Evolutionary conservation across 2,888 invertebrate species (phyloP).

Genomic region (Plebejus melissa): DNA sequence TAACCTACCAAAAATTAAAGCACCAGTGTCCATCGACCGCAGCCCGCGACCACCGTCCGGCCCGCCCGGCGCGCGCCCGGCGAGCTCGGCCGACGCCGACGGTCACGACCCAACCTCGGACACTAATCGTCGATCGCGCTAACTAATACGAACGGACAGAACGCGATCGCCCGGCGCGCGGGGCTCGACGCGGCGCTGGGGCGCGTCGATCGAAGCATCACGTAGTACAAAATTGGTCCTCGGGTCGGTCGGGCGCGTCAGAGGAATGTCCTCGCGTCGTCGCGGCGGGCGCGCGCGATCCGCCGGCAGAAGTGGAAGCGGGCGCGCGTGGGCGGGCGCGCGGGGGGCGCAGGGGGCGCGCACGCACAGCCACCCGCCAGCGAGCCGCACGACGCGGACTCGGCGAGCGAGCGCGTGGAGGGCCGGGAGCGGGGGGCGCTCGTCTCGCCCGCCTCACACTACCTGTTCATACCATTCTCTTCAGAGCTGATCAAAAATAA

Average conservation of each 20-base stretch:
- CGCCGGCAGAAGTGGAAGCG: conserved; percentile 71
- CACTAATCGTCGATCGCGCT: conserved; percentile 49
- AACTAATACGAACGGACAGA: conserved; percentile 64
- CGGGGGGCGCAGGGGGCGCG: conserved; percentile 42
- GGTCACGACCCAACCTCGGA: conserved; percentile 49
- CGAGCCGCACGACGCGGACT: conserved; percentile 71
- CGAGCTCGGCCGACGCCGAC: conserved; percentile 38
- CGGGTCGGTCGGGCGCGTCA: conserved; percentile 58
- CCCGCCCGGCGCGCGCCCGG: conserved; percentile 34
- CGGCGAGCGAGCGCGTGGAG: conserved; percentile 73
- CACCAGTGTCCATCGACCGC: conserved; percentile 66
- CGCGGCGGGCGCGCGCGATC: conserved; percentile 58
- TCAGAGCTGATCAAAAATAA: conserved; percentile 15
- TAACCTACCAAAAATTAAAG: conserved; percentile 67
- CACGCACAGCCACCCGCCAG: conserved; percentile 49
- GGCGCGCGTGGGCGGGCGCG: conserved; percentile 50
- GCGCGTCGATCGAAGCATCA: conserved; percentile 64
- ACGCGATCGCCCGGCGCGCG: conserved; percentile 47
- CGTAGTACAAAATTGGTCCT: conserved; percentile 75
- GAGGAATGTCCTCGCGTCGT: conserved; percentile 65
- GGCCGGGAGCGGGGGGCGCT: conserved; percentile 66
- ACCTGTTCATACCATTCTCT: conserved; percentile 43
- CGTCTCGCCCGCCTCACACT: conserved; percentile 76
- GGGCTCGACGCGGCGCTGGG: conserved; percentile 58
- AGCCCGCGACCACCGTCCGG: conserved; percentile 40